phyloP scores from a whole-genome alignment of 2,797 vertebrate genomes.

The Halcyon leucocephala region DNA sequence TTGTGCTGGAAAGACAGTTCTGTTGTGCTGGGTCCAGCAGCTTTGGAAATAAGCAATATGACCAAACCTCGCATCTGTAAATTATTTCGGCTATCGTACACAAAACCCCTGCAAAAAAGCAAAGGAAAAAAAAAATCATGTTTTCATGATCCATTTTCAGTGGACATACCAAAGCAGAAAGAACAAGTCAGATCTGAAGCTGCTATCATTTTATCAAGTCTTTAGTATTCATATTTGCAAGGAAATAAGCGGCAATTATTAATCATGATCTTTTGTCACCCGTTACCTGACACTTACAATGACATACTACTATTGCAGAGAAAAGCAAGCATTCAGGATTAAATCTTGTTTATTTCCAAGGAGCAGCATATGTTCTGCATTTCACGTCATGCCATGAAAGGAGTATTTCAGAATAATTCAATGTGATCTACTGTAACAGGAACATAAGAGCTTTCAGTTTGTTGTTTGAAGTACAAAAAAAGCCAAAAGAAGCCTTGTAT shows the following conservation, averaged over 20 bases:
- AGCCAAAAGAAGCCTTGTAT: not conserved
- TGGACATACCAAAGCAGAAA: not conserved
- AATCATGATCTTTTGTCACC: conserved; percentile 12
- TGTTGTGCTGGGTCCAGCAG: conserved; percentile 87
- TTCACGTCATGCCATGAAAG: not conserved
- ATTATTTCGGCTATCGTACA: conserved; percentile 90
- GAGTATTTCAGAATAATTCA: conserved; percentile 15
- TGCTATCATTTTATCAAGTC: not conserved
- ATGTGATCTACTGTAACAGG: not conserved
- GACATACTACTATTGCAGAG: not conserved
- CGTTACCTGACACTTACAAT: not conserved
- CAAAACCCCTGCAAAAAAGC: conserved; percentile 85
- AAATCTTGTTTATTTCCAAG: conserved; percentile 38
- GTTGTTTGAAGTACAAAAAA: not conserved
- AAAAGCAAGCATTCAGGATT: conserved; percentile 6
- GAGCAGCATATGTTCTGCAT: not conserved
- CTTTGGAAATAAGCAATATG: conserved; percentile 93
- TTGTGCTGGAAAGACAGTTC: conserved; percentile 82
- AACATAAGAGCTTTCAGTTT: not conserved
- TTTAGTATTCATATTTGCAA: not conserved
- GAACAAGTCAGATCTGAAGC: not conserved
- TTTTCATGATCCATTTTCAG: not conserved
- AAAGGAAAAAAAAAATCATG: not conserved
- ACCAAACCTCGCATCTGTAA: conserved; percentile 94
- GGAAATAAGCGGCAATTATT: conserved; percentile 27